phyloP scores from a whole-genome alignment of 2,888 invertebrate species.

The Agrotis exclamationis region DNA sequence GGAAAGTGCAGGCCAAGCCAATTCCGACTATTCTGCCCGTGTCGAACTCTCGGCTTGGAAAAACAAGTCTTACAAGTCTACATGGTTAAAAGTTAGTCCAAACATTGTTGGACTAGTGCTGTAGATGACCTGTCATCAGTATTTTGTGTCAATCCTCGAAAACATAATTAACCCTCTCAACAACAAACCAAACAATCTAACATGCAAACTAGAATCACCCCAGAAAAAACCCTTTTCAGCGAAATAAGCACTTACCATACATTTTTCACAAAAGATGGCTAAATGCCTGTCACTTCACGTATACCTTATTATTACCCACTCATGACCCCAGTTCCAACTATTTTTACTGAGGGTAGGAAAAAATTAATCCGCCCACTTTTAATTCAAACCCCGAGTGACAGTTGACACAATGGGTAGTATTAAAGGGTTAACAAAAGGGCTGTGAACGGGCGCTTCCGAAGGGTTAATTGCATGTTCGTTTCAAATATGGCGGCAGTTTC shows the following conservation, averaged over 20 bases:
- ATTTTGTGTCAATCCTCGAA: not conserved
- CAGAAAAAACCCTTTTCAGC: slow-evolving; percentile 44
- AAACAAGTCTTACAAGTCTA: too few species aligned
- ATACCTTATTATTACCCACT: slow-evolving; percentile 84
- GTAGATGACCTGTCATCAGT: not conserved
- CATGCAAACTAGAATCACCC: slow-evolving; percentile 45
- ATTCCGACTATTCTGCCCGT: too few species aligned
- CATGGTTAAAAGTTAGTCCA: not conserved
- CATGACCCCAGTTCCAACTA: slow-evolving; percentile 78
- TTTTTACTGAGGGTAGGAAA: slow-evolving; percentile 75
- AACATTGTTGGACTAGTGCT: not conserved
- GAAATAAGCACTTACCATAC: slow-evolving; percentile 47
- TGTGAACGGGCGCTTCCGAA: slow-evolving; percentile 83
- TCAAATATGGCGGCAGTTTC: slow-evolving; percentile 75
- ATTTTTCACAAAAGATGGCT: slow-evolving; percentile 71
- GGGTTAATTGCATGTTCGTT: slow-evolving; percentile 87
- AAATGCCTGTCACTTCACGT: slow-evolving; percentile 82
- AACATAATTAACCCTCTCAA: slow-evolving; percentile 20
- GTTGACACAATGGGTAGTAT: slow-evolving; percentile 88
- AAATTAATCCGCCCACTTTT: slow-evolving; percentile 86
- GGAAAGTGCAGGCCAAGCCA: too few species aligned
- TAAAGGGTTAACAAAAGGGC: slow-evolving; percentile 87
- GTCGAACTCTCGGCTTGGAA: too few species aligned
- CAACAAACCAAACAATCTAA: slow-evolving; percentile 29
- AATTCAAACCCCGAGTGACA: slow-evolving; percentile 86